Percentiles rank a stretch among this genome's conserved stretches.
These are phyloP conservation scores for Pseudochirops corinnae DNA, from an alignment of 2,797 vertebrate genomes.

Conservation along the genomic window DNA sequence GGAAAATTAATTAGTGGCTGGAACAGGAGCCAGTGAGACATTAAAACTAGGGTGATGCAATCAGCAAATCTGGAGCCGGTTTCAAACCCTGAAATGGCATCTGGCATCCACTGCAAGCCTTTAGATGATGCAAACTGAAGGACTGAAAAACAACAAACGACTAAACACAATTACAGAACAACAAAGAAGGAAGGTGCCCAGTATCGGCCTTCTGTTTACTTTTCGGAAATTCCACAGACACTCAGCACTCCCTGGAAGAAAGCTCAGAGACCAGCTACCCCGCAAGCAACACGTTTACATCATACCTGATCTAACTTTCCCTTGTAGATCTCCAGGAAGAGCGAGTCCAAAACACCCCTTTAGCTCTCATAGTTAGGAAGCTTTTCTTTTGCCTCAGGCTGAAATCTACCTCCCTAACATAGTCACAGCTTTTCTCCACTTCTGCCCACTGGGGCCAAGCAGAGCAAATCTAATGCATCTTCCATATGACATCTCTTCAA, in stretches of 20 bases:
- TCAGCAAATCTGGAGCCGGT: conserved; percentile 49
- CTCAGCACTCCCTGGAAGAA: not conserved
- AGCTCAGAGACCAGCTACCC: not conserved
- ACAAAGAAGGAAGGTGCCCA: not conserved
- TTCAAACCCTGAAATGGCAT: conserved; percentile 36
- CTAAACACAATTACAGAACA: conserved; percentile 18
- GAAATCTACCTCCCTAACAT: not conserved
- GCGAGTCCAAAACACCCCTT: not conserved
- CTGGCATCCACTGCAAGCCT: not conserved
- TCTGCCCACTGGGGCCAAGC: not conserved
- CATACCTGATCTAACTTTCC: not conserved
- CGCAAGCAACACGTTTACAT: not conserved
- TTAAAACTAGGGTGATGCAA: conserved; percentile 44
- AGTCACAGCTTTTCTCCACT: not conserved
- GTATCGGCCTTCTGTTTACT: not conserved
- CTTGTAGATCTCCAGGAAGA: not conserved
- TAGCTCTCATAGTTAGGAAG: not conserved
- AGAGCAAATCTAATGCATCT: not conserved
- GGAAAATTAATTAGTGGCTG: conserved; percentile 22
- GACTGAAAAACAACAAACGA: conserved; percentile 10
- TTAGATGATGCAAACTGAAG: conserved; percentile 39
- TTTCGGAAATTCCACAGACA: not conserved
- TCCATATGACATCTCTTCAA: not conserved
- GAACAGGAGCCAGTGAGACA: conserved; percentile 37
- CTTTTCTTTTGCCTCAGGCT: not conserved